Evolutionary conservation across 2,797 vertebrate species (phyloP).

Genomic region (Pseudomugil tenellus): DNA sequence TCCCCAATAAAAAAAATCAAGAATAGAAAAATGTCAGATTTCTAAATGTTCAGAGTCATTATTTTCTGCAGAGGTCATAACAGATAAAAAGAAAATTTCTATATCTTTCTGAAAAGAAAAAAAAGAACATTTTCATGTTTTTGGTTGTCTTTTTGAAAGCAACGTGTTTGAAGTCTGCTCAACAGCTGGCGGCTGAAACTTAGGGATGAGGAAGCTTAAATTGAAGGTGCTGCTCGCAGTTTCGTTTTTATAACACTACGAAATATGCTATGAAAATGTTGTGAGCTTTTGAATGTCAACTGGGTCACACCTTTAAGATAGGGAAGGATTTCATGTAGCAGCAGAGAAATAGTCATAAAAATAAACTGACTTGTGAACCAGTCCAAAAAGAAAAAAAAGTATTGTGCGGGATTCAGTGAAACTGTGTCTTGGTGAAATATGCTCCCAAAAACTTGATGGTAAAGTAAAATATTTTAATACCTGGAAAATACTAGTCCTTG

Average conservation of each 20-base stretch:
- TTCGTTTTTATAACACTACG: background rate
- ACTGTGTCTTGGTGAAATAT: background rate
- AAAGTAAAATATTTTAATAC: background rate
- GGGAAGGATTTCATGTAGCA: background rate
- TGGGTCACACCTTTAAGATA: background rate
- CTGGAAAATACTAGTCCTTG: background rate
- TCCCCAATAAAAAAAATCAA: slow-evolving; percentile 13
- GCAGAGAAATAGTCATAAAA: background rate
- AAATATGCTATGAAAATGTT: slow-evolving; percentile 4
- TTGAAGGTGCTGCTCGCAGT: slow-evolving; percentile 15
- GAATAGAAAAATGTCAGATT: slow-evolving; percentile 30
- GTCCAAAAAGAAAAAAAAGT: background rate
- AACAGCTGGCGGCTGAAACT: slow-evolving; percentile 34
- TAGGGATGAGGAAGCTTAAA: slow-evolving; percentile 39
- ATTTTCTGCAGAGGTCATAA: background rate
- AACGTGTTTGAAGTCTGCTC: slow-evolving; percentile 48
- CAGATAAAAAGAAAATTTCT: slow-evolving; percentile 33
- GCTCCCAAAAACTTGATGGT: background rate
- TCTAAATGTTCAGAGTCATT: slow-evolving; percentile 18
- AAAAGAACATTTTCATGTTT: background rate
- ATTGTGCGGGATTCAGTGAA: background rate
- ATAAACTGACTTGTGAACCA: background rate
- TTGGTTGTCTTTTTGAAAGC: slow-evolving; percentile 23
- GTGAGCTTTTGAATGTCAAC: slow-evolving; percentile 3
- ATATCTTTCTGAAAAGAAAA: slow-evolving; percentile 3